Evolutionary conservation across 1,140 invertebrate species (phyloP), one percentile per base, ranked within the genome.

Genomic region (Aphelenchoides besseyi): DNA sequence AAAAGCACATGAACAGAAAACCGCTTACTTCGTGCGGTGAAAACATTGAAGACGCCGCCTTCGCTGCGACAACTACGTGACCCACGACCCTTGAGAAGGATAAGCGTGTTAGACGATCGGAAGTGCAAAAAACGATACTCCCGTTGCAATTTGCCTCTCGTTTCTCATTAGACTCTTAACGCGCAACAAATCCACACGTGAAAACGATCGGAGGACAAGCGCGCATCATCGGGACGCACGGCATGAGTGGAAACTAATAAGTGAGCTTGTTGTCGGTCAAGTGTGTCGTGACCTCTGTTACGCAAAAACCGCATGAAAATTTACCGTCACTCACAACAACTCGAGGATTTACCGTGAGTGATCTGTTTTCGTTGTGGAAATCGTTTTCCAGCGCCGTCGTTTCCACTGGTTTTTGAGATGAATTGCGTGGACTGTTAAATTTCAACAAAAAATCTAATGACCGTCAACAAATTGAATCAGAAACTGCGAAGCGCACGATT

Each of bases 111-210:
- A 23, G 41, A 23, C 41, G 41, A 48, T 12, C 12, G 41, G 41
- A 48, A 48, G 41, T 23, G 41, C 23, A 48, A 48, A 48, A 48
- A 48, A 48, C 41, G 41, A 48, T 48, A 48, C 41, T 48, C 41
- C 41, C 41, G 12, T 12, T 23, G 23, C 41, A 16, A 12, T 48
- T 48, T 23, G 12, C 41, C 12, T 48, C 41, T 48, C 41, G 41
- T 23, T 23, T 12, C 41, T 23, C 41, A 12, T 12, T 23, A 16
- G 12, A 23, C 41, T 48, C 41, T 48, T 23, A 23, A 23, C 41
- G 41, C 41, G 41, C 41, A 23, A 48, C 41, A 48, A 48, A 48
- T 48, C 41, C 41, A 48, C 41, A 23, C 41, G n/a, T n/a, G n/a
- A n/a, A n/a, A n/a, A n/a, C n/a, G n/a, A n/a, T n/a, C n/a, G n/a